Base-by-base conservation (phyloP, 2,113 vertebrate species). In the Mus spicilegus region DNA sequence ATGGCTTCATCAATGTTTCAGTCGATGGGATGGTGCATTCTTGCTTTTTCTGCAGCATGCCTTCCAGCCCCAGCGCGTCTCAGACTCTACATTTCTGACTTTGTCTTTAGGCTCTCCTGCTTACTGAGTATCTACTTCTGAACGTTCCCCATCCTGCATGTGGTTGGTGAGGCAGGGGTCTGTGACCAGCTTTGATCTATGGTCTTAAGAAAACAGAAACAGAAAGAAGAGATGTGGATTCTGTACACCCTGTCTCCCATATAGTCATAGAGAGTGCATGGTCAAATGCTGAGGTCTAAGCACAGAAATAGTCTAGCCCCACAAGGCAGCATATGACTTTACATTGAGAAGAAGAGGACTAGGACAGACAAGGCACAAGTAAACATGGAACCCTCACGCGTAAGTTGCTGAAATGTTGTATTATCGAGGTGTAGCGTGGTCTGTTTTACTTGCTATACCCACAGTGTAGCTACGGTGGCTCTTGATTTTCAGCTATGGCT, bases 371-470 rank as follows among this genome's bases (percentile, higher is more conserved):
- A 12, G 7, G n/a, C 49, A 42, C 16, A 76, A 65, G 1, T 26
- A 36, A 67, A 51, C 89, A 77, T 30, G 11, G 46, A 58, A 39
- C 11, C 54, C 30, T 30, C n/a, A 9, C 0, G 36, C 7, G 3
- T 20, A 75, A 81, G 5, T 19, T 13, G 0, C 19, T 4, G 19
- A 61, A 36, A 39, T 14, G 30, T 28, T 5, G 36, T 14, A 33
- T 3, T 5, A 0, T 13, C 24, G 5, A 3, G 22, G 22, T 17
- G 1, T 0, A 42, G 16, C 8, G 14, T 1, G 33, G n/a, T 42
- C 36, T 3, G 5, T 10, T 6, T 16, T 20, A 13, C 39, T 39
- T 19, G 0, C 49, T 5, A 4, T 17, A 3, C 51, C 30, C 1
- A 8, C 5, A 36, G 5, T 2, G 33, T 86, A 54, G 7, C 46